Evolutionary conservation across 2,888 invertebrate genomes (phyloP), one percentile per base, ranked within the genome.

Genomic region (Pristionchus entomophagus): DNA sequence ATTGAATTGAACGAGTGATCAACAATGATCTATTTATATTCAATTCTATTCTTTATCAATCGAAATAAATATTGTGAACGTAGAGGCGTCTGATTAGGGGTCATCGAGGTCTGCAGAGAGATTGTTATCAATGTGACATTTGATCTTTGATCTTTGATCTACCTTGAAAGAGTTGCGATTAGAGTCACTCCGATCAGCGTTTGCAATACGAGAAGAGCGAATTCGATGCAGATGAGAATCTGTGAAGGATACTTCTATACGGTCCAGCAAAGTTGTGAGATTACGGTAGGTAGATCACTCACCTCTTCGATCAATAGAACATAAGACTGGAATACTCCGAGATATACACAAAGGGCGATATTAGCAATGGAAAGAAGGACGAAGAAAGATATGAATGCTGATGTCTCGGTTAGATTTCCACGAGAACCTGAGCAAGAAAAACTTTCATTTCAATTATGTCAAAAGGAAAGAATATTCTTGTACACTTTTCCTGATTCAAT

Each of bases 371-470:
- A 73, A 12, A 91, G 84, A 12, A 91, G 83, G 17, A 89, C 84
- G 22, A 89, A 89, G 81, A 90, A 90, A 6, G 87, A 80, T 17
- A 90, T 84, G 81, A 87, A 88, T 4, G 88, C 86, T 17, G 90
- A 82, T 14, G 89, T 91, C 86, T 90, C 90, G 6, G 90, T 90
- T 14, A 91, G 84, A 80, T 90, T 90, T 8, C 90, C 90, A 65
- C 88, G 88, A 45, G 85, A 26, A 41, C 77, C 85, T 85, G 1
- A 45, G 45, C n/a, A 45, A 45, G 45, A 45, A 22, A n/a, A n/a
- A n/a, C n/a, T n/a, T n/a, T n/a, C n/a, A n/a, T n/a, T n/a, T n/a
- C n/a, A n/a, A n/a, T n/a, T n/a, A n/a, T n/a, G n/a, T n/a, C n/a
- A n/a, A n/a, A n/a, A n/a, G n/a, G n/a, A n/a, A n/a, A n/a, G n/a